phyloP scores from a whole-genome alignment of 2,888 invertebrate species.

The Tiliacea aurago region DNA sequence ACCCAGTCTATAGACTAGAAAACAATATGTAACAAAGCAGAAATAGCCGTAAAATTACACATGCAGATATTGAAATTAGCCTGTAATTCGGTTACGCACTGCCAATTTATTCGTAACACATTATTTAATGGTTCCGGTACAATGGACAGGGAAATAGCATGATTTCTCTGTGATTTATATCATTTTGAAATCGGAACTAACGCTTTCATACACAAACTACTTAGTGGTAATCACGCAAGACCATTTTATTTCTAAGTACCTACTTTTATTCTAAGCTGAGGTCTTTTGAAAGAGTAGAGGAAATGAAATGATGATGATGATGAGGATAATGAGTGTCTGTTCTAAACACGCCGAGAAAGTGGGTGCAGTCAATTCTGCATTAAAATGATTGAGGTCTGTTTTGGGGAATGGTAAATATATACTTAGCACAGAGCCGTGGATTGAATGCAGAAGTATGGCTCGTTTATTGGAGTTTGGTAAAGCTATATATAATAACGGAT shows the following conservation, averaged over 20 bases:
- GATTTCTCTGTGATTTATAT: constrained; percentile 51
- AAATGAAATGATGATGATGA: no score
- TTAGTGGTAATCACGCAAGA: constrained; percentile 37
- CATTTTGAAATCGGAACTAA: constrained; percentile 45
- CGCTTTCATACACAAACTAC: constrained; percentile 23
- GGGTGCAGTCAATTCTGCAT: background rate
- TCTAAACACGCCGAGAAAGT: background rate
- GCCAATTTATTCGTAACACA: constrained; percentile 47
- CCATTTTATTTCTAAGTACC: background rate
- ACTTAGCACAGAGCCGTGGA: no score
- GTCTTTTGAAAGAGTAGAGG: background rate
- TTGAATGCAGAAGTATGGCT: no score
- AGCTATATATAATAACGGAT: no score
- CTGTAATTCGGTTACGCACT: constrained; percentile 43
- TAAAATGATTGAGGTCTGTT: background rate
- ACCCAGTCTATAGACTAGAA: background rate
- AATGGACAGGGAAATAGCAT: constrained; percentile 26
- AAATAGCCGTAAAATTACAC: constrained; percentile 21
- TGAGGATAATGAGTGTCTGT: no score
- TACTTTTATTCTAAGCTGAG: background rate
- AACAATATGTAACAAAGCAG: background rate
- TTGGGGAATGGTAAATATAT: background rate
- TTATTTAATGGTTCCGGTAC: constrained; percentile 53
- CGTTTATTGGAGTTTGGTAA: no score
- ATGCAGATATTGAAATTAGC: constrained; percentile 21